Evolutionary conservation across 1,140 invertebrate genomes (phyloP).

Genomic region (Steinernema khuongi): DNA sequence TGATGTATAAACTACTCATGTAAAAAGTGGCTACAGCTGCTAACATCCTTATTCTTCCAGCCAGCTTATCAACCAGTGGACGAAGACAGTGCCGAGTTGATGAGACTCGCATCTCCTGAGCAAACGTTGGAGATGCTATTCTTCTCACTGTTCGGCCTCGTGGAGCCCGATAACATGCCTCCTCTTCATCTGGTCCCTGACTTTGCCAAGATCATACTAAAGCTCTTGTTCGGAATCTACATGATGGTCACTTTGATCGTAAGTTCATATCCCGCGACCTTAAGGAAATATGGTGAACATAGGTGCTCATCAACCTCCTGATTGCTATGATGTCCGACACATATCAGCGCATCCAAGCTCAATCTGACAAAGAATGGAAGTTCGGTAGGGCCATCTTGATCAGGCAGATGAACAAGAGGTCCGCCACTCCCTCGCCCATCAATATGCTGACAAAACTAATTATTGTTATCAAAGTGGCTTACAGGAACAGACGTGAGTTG

Average conservation of each 20-base stretch:
- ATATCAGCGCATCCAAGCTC: slow-evolving; percentile 92
- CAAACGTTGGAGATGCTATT: slow-evolving; percentile 91
- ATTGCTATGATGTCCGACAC: slow-evolving; percentile 99
- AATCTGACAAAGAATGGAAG: slow-evolving; percentile 99
- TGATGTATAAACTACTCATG: neutral
- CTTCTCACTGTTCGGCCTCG: slow-evolving; percentile 93
- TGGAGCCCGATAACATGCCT: slow-evolving; percentile 71
- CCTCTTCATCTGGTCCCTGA: slow-evolving; percentile 62
- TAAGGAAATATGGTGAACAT: neutral
- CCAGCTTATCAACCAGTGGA: slow-evolving; percentile 59
- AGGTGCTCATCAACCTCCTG: slow-evolving; percentile 81
- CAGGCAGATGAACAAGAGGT: slow-evolving; percentile 94
- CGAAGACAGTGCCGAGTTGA: slow-evolving; percentile 54
- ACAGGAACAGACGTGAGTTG: slow-evolving; percentile 46
- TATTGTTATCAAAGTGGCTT: slow-evolving; percentile 57
- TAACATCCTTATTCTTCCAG: slow-evolving; percentile 40
- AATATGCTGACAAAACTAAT: slow-evolving; percentile 83
- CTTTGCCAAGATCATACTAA: slow-evolving; percentile 63
- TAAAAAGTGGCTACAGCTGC: neutral
- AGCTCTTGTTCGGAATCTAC: slow-evolving; percentile 77
- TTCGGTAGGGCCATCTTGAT: slow-evolving; percentile 97
- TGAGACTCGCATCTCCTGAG: slow-evolving; percentile 65
- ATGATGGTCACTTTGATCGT: slow-evolving; percentile 95
- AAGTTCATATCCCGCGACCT: slow-evolving; percentile 24
- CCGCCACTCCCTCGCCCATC: slow-evolving; percentile 88